Percentiles rank a stretch among this genome's conserved stretches.
phyloP scores from a whole-genome alignment of 92 coral and sea anemone genomes.

The Pocillopora meandrina region DNA sequence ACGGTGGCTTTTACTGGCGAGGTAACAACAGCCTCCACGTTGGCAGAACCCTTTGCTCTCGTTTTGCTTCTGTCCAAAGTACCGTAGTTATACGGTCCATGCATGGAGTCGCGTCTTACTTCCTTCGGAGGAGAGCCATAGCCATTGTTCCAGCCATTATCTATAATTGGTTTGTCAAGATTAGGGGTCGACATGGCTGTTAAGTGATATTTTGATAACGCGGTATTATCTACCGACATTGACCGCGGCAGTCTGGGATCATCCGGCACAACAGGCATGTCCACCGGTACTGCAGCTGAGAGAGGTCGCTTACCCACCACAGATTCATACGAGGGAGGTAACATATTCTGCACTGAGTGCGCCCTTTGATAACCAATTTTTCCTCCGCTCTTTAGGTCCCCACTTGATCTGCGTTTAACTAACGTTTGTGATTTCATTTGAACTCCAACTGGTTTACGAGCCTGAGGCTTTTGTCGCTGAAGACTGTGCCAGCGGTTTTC shows the following conservation, averaged over 20 bases:
- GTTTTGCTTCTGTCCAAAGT: conserved; percentile 34
- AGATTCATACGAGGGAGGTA: conserved; percentile 67
- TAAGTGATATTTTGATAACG: conserved; percentile 21
- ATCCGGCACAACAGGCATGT: conserved; percentile 78
- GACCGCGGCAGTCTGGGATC: conserved; percentile 52
- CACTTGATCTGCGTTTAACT: conserved; percentile 27
- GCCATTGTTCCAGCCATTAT: conserved; percentile 6
- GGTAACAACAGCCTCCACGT: conserved; percentile 39
- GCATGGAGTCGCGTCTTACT: conserved; percentile 9
- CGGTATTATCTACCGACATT: conserved; percentile 44
- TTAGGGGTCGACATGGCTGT: conserved; percentile 45
- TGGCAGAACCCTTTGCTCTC: background rate
- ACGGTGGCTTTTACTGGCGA: conserved; percentile 52
- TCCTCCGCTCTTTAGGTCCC: conserved; percentile 2
- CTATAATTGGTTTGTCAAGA: conserved; percentile 15
- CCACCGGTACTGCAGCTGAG: conserved; percentile 66
- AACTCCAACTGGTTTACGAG: conserved; percentile 60
- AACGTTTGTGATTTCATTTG: conserved; percentile 46
- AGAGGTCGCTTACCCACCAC: conserved; percentile 52
- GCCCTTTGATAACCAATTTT: conserved; percentile 50
- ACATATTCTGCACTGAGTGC: conserved; percentile 71
- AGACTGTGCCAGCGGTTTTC: conserved; percentile 87
- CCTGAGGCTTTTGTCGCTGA: conserved; percentile 68
- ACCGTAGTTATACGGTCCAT: conserved; percentile 50
- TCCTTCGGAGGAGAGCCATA: conserved; percentile 9